A percentile compares a stretch with the other conserved stretches of the same genome.
These are phyloP conservation scores for Sebastes oblongus DNA, from an alignment of 2,797 vertebrate genomes.

Conservation along the genomic window DNA sequence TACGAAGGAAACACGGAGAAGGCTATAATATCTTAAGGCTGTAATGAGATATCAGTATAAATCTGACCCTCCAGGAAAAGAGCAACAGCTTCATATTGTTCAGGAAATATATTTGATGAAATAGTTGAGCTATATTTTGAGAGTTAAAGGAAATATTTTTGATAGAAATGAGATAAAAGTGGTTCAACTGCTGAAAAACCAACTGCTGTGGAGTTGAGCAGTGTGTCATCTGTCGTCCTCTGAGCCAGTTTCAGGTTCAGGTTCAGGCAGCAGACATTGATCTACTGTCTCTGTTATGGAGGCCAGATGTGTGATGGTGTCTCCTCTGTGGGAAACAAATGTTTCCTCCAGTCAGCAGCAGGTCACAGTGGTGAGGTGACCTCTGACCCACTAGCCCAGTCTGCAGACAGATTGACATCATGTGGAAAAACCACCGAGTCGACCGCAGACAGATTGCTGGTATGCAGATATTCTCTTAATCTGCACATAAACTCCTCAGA, in stretches of 20 bases:
- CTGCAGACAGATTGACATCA: slow-evolving; percentile 34
- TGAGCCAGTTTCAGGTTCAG: background rate
- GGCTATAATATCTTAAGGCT: background rate
- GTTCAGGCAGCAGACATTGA: background rate
- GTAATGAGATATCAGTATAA: background rate
- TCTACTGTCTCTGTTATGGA: background rate
- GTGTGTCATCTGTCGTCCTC: background rate
- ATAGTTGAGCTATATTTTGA: background rate
- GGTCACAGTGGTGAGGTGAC: slow-evolving; percentile 26
- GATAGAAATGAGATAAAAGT: background rate
- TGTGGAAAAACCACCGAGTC: background rate
- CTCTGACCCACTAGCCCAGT: slow-evolving; percentile 58
- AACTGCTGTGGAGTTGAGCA: background rate
- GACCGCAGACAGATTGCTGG: slow-evolving; percentile 7
- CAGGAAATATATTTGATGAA: background rate
- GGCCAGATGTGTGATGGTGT: slow-evolving; percentile 16
- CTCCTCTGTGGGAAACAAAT: background rate
- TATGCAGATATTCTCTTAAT: slow-evolving; percentile 52
- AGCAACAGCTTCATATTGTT: background rate
- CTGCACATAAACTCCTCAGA: slow-evolving; percentile 54
- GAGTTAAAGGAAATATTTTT: background rate
- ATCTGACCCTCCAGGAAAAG: too few relatives aligned
- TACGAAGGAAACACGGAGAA: too few relatives aligned
- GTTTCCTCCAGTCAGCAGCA: background rate
- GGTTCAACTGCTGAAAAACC: background rate